phyloP scores from a whole-genome alignment of 1,140 invertebrate genomes.

The Bombus breviceps region DNA sequence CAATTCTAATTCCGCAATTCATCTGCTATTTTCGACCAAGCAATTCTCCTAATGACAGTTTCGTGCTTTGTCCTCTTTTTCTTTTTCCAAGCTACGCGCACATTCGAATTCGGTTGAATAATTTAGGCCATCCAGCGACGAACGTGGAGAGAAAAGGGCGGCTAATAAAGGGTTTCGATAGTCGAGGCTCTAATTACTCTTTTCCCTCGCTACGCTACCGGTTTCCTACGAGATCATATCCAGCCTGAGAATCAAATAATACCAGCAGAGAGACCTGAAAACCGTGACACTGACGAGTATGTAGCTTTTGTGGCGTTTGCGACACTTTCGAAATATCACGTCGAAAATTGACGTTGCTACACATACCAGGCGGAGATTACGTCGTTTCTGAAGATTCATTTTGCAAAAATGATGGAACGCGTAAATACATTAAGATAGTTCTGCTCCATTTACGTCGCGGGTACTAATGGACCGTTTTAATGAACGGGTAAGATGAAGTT shows the following conservation, averaged over 20 bases:
- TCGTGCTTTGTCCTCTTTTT: not conserved
- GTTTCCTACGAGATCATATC: not conserved
- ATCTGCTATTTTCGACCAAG: not conserved
- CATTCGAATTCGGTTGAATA: not conserved
- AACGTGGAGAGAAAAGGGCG: not conserved
- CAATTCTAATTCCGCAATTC: not conserved
- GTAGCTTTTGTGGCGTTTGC: not conserved
- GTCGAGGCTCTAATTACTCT: slow-evolving; percentile 36
- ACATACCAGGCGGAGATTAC: not conserved
- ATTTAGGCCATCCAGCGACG: slow-evolving; percentile 5
- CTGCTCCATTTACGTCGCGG: not conserved
- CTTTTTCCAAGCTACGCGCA: not conserved
- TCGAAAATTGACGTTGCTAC: not conserved
- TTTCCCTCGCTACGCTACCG: not conserved
- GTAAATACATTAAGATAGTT: not conserved
- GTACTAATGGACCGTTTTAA: slow-evolving; percentile 12
- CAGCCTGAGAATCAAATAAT: slow-evolving; percentile 18
- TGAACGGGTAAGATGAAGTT: slow-evolving; percentile 1
- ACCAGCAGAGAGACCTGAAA: slow-evolving; percentile 3
- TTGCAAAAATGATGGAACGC: not conserved
- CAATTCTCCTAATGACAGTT: not conserved
- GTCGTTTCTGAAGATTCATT: not conserved
- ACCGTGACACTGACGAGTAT: slow-evolving; percentile 29
- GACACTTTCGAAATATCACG: slow-evolving; percentile 4
- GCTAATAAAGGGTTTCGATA: slow-evolving; percentile 38